Evolutionary conservation across 2,888 invertebrate species (phyloP).

Genomic region (Vesta saturnalis): DNA sequence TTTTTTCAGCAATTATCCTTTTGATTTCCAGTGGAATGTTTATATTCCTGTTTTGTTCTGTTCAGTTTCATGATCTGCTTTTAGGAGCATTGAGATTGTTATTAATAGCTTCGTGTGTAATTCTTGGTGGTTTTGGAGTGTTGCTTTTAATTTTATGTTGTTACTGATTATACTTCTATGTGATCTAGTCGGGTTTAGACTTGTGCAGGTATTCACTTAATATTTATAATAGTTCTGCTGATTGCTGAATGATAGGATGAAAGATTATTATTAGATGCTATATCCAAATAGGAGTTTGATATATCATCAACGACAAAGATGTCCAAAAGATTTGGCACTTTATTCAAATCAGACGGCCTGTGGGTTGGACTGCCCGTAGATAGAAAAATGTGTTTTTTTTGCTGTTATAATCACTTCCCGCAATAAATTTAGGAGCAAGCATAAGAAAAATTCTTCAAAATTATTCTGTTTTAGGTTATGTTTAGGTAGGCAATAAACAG

Average conservation of each 20-base stretch:
- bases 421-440: not conserved
- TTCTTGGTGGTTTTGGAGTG: constrained; percentile 14
- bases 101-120: too few relatives aligned
- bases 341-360: not conserved
- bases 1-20: too few relatives aligned
- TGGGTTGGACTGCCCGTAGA: not conserved
- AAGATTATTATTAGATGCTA: too few relatives aligned
- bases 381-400: not conserved
- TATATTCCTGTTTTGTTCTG: too few relatives aligned
- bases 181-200: not conserved
- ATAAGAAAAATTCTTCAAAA: not conserved
- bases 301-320: not conserved
- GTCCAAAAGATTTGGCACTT: not conserved
- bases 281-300: too few relatives aligned
- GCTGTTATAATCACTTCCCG: too few relatives aligned
- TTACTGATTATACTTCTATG: not conserved
- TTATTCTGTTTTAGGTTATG: too few relatives aligned
- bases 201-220: not conserved
- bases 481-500: not conserved
- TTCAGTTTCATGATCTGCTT: too few relatives aligned
- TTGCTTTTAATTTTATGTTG: not conserved
- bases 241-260: not conserved
- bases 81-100: too few relatives aligned
- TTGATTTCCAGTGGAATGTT: too few relatives aligned
- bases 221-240: not conserved